Evolutionary conservation across 2,113 vertebrate genomes (phyloP), one percentile per base, ranked within the genome.

Genomic region (Pheucticus melanocephalus): DNA sequence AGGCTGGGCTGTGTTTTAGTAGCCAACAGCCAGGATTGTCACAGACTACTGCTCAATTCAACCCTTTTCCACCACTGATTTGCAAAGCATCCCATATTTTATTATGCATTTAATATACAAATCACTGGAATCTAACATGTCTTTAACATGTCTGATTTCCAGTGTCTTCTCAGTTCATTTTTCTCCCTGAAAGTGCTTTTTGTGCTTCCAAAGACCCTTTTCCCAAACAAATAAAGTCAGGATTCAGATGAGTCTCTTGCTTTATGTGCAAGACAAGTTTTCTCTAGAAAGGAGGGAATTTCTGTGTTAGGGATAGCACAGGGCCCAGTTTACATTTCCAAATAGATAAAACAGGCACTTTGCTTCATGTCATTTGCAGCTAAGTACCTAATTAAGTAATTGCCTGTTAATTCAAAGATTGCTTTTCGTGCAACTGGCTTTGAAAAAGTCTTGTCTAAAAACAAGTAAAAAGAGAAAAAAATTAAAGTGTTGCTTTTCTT

Each of bases 311-410:
- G 5, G 65, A 13, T 60, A 92, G 73, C 48, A 10, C 5, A 57
- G 28, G 48, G n/a, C 73, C 37, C 15, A 31, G 45, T 61, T 91
- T 71, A 76, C 57, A 7, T 64, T 94, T 70, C 66, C 31, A 59
- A 72, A 84, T 5, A 84, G 88, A 79, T 86, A 50, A 95, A 87
- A 70, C 80, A 87, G 44, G 17, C 69, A 71, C 40, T 79, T 92
- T 0, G 3, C 61, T 91, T 60, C 73, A 47, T 94, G 66, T 71
- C 72, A 82, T 96, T 82, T 87, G 48, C 50, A 72, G 48, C 59
- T 92, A 87, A 95, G 45, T 77, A 87, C 45, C 81, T 95, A 86
- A 96, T 92, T 90, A 95, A 91, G 39, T 89, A 80, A 92, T 95
- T 95, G 93, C 73, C 30, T 47, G 18, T 84, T 95, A 82, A 82